These are phyloP conservation scores for Penaeus vannamei DNA, from an alignment of 1,140 invertebrate species.

Conservation along the genomic window DNA sequence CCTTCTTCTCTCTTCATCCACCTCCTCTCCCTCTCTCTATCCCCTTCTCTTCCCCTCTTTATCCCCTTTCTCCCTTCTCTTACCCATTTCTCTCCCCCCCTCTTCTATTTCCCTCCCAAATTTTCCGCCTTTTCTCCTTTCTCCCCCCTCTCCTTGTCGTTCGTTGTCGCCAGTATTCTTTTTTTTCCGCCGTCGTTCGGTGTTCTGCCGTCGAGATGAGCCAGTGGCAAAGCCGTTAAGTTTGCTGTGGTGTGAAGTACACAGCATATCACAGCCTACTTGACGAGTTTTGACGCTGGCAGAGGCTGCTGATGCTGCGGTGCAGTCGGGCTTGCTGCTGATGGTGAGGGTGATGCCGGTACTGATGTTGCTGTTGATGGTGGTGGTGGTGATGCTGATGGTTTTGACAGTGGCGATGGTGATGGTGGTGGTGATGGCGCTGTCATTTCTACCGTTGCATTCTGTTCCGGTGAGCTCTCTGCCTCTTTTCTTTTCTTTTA, in stretches of 20 bases:
- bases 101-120: neutral
- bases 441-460: no score
- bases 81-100: neutral
- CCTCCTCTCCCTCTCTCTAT: no score
- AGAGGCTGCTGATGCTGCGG: neutral
- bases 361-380: no score
- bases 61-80: no score
- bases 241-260: conserved; percentile 70
- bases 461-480: no score
- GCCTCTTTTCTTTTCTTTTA: no score
- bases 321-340: neutral
- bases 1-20: no score
- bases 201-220: neutral
- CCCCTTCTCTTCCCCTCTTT: neutral
- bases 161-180: neutral
- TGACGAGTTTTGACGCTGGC: conserved; percentile 69
- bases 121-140: neutral
- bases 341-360: no score
- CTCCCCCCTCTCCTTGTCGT: neutral
- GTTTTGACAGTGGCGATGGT: no score
- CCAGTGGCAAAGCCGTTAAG: conserved; percentile 67
- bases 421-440: no score
- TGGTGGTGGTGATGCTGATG: no score
- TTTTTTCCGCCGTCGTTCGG: neutral
- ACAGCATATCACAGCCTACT: conserved; percentile 72